phyloP scores from a whole-genome alignment of 2,797 vertebrate species.

The Gambelia wislizenii region DNA sequence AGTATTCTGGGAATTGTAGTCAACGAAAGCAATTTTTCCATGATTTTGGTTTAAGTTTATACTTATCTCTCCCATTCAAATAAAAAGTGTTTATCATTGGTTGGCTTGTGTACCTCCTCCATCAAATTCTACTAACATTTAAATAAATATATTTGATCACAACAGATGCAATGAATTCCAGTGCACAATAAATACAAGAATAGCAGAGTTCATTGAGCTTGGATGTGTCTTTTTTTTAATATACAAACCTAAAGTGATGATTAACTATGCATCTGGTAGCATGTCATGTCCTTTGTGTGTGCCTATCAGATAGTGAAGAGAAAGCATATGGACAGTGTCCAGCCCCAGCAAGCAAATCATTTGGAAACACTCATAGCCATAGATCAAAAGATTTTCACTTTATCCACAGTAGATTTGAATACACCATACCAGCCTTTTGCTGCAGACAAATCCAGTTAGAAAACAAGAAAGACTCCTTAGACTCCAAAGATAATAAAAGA shows the following conservation, averaged over 20 bases:
- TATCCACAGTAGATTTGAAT: conserved; percentile 80
- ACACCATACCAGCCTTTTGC: conserved; percentile 74
- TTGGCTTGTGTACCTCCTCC: not conserved
- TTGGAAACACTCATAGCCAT: conserved; percentile 86
- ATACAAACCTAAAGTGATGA: conserved; percentile 78
- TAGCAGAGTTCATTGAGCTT: conserved; percentile 68
- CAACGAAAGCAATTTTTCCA: too few relatives aligned
- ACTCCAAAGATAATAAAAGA: conserved; percentile 86
- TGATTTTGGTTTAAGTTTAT: too few relatives aligned
- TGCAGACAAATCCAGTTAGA: conserved; percentile 82
- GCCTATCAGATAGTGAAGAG: conserved; percentile 85
- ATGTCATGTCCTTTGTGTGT: conserved; percentile 78
- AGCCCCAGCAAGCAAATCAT: conserved; percentile 89
- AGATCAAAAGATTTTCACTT: conserved; percentile 92
- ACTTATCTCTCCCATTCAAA: not conserved
- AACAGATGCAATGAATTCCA: conserved; percentile 41
- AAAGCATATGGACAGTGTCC: conserved; percentile 88
- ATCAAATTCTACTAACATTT: rapidly evolving
- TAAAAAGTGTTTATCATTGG: not conserved
- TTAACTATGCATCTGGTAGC: conserved; percentile 84
- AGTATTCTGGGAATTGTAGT: too few relatives aligned
- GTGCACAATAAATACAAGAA: conserved; percentile 66
- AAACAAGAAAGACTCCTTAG: conserved; percentile 85
- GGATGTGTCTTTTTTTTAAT: conserved; percentile 54
- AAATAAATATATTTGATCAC: conserved; percentile 49